A percentile compares a stretch with the other conserved stretches of the same genome.
Conservation (phyloP, 2,797 vertebrate species). For the Synanceia verrucosa region DNA sequence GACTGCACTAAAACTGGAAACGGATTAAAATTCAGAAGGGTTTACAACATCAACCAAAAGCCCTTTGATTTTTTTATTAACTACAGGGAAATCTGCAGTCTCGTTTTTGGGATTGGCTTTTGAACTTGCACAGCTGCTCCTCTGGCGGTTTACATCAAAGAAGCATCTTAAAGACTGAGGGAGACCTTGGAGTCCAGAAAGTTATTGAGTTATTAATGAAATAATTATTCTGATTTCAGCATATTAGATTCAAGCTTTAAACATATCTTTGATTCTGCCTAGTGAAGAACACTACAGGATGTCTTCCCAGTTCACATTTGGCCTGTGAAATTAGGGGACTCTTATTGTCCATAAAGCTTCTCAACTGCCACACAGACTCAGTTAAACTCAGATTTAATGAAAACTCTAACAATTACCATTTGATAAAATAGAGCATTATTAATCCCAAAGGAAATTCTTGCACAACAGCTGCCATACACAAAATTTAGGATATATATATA, state of each 20-base stretch:
- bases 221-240: not conserved
- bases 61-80: not conserved
- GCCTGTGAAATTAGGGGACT: not conserved
- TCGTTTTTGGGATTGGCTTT: not conserved
- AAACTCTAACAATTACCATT: no score
- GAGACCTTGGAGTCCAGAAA: not conserved
- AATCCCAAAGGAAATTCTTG: no score
- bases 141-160: not conserved
- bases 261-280: not conserved
- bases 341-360: not conserved
- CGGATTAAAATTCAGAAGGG: constrained; percentile 2
- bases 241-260: not conserved
- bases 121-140: not conserved
- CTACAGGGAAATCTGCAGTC: not conserved
- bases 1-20: constrained; percentile 38
- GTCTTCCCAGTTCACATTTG: not conserved
- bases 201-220: not conserved
- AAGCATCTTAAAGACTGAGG: not conserved
- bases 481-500: no score
- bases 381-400: no score
- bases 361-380: no score
- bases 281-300: no score
- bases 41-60: constrained; percentile 6
- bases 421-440: no score
- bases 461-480: no score